Evolutionary conservation across 2,888 invertebrate genomes (phyloP).

Genomic region (Dynastes hyllus): DNA sequence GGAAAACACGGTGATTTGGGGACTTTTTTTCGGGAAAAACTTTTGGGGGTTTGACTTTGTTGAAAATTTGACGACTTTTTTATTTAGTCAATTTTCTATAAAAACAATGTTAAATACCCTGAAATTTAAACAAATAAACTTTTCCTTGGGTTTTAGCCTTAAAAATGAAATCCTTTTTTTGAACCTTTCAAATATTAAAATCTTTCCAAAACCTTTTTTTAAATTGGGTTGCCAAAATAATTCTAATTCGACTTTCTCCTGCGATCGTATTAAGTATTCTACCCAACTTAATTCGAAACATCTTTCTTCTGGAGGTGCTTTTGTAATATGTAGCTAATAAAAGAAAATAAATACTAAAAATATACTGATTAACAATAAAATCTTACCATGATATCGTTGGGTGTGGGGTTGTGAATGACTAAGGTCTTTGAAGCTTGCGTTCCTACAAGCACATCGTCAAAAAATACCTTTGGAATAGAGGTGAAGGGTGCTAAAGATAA

Average conservation of each 20-base stretch:
- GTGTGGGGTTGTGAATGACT: conserved; percentile 76
- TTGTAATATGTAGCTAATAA: conserved; percentile 72
- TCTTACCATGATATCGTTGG: conserved; percentile 70
- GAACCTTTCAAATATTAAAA: conserved; percentile 75
- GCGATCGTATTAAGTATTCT: conserved; percentile 74
- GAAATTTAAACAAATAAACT: background rate
- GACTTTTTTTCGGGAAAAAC: conserved; percentile 34
- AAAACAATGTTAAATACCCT: background rate
- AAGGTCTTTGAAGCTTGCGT: conserved; percentile 73
- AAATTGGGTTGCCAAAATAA: conserved; percentile 81
- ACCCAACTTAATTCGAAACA: conserved; percentile 75
- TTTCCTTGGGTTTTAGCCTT: conserved; percentile 73
- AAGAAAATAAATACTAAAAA: conserved; percentile 65
- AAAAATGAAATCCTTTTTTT: too few relatives aligned
- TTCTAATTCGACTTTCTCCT: conserved; percentile 74
- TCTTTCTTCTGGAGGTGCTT: conserved; percentile 75
- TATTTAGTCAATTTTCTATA: conserved; percentile 26
- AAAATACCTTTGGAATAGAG: conserved; percentile 79
- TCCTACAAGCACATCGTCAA: conserved; percentile 78
- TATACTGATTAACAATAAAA: conserved; percentile 57
- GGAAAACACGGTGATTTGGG: conserved; percentile 40
- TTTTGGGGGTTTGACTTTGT: conserved; percentile 47
- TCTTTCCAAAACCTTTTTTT: too few relatives aligned
- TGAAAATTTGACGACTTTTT: conserved; percentile 28
- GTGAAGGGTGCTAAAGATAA: conserved; percentile 80